phyloP scores from a whole-genome alignment of 1,140 invertebrate species.

The Zaprionus lachaisei region DNA sequence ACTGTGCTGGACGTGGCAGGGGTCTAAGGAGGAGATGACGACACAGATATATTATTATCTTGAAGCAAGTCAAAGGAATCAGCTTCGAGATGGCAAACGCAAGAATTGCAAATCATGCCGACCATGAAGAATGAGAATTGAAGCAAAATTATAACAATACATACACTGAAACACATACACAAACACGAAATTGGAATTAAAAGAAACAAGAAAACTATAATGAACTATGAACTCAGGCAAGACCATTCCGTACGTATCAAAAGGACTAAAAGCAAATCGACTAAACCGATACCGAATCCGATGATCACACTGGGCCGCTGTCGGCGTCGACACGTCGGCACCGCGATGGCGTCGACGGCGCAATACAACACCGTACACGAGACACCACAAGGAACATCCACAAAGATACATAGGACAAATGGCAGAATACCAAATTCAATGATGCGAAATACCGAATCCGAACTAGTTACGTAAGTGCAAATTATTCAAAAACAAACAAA shows the following conservation, averaged over 20 bases:
- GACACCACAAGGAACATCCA: conserved; percentile 50
- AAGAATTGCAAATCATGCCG: conserved; percentile 24
- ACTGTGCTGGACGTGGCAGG: conserved; percentile 15
- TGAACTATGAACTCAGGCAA: conserved; percentile 60
- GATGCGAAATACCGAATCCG: conserved; percentile 11
- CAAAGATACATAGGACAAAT: conserved; percentile 69
- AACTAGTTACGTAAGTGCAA: conserved; percentile 48
- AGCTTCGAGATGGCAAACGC: conserved; percentile 15
- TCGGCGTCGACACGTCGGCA: not conserved
- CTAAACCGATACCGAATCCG: conserved; percentile 14
- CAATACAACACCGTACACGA: conserved; percentile 56
- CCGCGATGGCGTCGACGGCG: not conserved
- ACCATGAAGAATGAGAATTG: not conserved
- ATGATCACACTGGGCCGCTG: not conserved
- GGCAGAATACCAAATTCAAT: conserved; percentile 24
- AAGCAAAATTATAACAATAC: not conserved
- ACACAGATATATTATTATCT: conserved; percentile 32
- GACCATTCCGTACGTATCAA: conserved; percentile 60
- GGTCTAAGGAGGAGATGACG: conserved; percentile 54
- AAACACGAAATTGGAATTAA: conserved; percentile 23
- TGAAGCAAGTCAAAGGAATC: not conserved
- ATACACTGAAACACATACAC: conserved; percentile 14
- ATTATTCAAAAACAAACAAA: conserved; percentile 47
- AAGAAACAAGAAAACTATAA: conserved; percentile 30
- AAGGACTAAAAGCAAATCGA: conserved; percentile 59